Evolutionary conservation across 2,888 invertebrate species (phyloP).

Genomic region (Dolichopus griseipennis): DNA sequence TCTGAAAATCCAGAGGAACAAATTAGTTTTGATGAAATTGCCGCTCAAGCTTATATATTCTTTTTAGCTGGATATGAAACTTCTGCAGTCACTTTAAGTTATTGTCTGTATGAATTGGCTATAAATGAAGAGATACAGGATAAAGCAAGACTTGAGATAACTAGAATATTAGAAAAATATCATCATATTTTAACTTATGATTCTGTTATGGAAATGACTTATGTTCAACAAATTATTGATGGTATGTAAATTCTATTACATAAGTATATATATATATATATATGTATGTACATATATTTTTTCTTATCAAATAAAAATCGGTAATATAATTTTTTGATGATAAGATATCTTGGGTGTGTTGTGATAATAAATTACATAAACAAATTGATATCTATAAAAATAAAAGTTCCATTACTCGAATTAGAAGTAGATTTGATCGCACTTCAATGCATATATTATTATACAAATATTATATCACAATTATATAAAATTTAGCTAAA

Average conservation of each 20-base stretch:
- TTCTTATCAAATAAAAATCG: too few species aligned
- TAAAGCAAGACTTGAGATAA: slow-evolving; percentile 42
- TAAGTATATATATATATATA: too few species aligned
- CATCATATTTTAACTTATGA: slow-evolving; percentile 44
- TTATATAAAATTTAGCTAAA: too few species aligned
- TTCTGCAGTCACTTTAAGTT: slow-evolving; percentile 45
- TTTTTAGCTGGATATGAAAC: slow-evolving; percentile 51
- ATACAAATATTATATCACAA: too few species aligned
- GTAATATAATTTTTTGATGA: too few species aligned
- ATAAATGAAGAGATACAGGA: slow-evolving; percentile 44
- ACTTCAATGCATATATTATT: too few species aligned
- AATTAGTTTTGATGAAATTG: slow-evolving; percentile 42
- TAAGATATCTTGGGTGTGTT: too few species aligned
- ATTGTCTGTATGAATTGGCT: slow-evolving; percentile 47
- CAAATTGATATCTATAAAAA: too few species aligned
- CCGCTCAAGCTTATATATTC: slow-evolving; percentile 50
- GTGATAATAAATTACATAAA: too few species aligned
- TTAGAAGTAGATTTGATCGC: too few species aligned
- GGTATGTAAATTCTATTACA: slow-evolving; percentile 33
- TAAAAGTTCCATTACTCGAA: too few species aligned
- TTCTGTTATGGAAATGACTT: slow-evolving; percentile 43
- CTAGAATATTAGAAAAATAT: slow-evolving; percentile 31
- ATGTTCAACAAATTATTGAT: slow-evolving; percentile 44
- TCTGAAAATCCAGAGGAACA: slow-evolving; percentile 24
- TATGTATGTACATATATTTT: too few species aligned